A percentile compares a stretch with the other conserved stretches of the same genome.
Conservation (phyloP, 30 jellyfish, hydroid and myxozoan species). For the Rhopilema esculentum region DNA sequence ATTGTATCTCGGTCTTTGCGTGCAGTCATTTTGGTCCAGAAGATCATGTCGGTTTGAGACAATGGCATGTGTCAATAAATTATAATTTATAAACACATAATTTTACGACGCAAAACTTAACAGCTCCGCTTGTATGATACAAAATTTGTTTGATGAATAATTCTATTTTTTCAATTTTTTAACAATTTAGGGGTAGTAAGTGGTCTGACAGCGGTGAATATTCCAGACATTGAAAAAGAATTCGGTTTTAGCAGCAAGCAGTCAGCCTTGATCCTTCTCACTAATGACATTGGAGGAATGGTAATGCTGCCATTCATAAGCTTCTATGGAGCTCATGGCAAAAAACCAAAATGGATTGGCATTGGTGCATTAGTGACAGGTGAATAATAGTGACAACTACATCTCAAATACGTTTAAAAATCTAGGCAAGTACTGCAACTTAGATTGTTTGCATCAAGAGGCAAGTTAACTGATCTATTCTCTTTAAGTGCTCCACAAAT, state of each 20-base stretch:
- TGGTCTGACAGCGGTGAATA: conserved; percentile 68
- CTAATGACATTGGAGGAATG: conserved; percentile 85
- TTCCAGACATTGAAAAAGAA: conserved; percentile 82
- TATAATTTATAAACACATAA: no score
- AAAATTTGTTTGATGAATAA: not conserved
- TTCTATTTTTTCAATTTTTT: not conserved
- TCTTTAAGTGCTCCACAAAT: no score
- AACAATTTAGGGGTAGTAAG: not conserved
- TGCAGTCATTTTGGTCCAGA: no score
- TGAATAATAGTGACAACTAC: not conserved
- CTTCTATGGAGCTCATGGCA: conserved; percentile 73
- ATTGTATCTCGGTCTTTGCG: no score
- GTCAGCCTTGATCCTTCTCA: conserved; percentile 69
- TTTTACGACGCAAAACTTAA: no score
- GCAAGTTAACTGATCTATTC: no score
- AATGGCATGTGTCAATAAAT: no score
- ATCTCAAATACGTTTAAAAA: not conserved
- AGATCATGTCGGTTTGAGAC: no score
- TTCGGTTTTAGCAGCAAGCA: conserved; percentile 86
- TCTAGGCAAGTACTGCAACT: not conserved
- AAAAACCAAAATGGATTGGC: conserved; percentile 85
- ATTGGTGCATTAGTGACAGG: conserved; percentile 51
- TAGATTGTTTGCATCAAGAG: no score
- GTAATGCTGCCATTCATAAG: conserved; percentile 72
- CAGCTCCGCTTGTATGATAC: no score